Evolutionary conservation across 2,888 invertebrate species (phyloP), one percentile per base, ranked within the genome.

Genomic region (Aporophyla nigra): DNA sequence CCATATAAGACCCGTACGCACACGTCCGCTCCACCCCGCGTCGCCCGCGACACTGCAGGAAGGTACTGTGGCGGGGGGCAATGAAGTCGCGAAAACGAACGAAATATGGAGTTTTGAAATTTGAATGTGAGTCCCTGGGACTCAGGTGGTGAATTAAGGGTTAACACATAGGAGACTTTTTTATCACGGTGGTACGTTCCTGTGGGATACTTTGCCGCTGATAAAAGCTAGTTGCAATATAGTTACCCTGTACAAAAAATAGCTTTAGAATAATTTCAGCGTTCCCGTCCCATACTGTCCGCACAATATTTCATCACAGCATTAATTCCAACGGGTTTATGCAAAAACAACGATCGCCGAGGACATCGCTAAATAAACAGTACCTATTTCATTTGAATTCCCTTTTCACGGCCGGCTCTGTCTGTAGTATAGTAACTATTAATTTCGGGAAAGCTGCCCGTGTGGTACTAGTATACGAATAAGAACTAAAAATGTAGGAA

Each of bases 331-430:
- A 72, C 71, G 75, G 78, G 82, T 80, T 87, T 88, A 87, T 89
- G 86, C 83, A 86, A 87, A 89, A 89, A 85, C 84, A 83, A 84
- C 84, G 86, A 86, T 87, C 82, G 74, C 73, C 67, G 58, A 78
- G 81, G 85, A 86, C 87, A 87, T 74, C 67, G 74, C 81, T 86
- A 84, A 88, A 90, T 88, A 85, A 89, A 89, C 87, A 79, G 83
- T 80, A 76, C 74, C 69, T 86, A 81, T 84, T 85, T 85, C 86
- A 88, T 89, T 85, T 83, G 70, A 80, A 82, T 78, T 71, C 76
- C 78, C 75, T 84, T 86, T 83, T 79, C 80, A 74, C 62, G 73
- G 75, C 63, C 70, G 59, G 59, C 24, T 67, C 33, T 10, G 56
- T 2, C 33, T 63, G 2, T 54, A 24, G 27, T 27, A 63, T 54